Percentiles rank a stretch among this genome's conserved stretches.
phyloP scores from a whole-genome alignment of 2,797 vertebrate genomes.

The Hapalemur alaotrensis region DNA sequence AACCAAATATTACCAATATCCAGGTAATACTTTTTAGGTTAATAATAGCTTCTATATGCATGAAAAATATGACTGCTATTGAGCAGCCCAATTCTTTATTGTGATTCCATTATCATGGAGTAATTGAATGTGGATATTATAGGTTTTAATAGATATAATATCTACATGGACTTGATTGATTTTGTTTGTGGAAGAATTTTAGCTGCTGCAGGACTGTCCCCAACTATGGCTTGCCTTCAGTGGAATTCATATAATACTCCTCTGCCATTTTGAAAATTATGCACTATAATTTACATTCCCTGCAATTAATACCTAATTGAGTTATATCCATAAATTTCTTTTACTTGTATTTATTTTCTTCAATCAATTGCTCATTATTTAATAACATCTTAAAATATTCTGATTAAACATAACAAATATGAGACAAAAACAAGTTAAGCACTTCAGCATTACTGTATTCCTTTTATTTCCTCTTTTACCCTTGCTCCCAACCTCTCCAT shows the following conservation, averaged over 20 bases:
- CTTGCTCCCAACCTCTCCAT: neutral
- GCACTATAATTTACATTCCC: neutral
- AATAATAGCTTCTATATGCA: neutral
- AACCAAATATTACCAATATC: neutral
- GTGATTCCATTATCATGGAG: neutral
- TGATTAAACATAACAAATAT: neutral
- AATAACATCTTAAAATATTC: neutral
- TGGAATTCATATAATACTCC: neutral
- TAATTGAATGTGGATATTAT: neutral
- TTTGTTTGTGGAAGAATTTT: neutral
- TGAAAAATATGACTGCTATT: neutral
- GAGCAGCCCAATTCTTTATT: neutral
- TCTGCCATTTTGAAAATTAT: neutral
- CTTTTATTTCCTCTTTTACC: neutral
- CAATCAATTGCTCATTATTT: neutral
- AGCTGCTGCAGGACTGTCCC: neutral
- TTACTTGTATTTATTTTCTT: neutral
- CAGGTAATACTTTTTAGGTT: neutral
- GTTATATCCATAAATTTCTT: neutral
- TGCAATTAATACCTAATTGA: neutral
- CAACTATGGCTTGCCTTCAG: neutral
- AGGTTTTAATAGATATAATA: neutral
- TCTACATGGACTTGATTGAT: neutral
- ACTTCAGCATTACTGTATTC: neutral
- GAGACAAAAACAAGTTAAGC: neutral